phyloP scores from a whole-genome alignment of 2,113 vertebrate species.

The Rousettus leschenaultii region DNA sequence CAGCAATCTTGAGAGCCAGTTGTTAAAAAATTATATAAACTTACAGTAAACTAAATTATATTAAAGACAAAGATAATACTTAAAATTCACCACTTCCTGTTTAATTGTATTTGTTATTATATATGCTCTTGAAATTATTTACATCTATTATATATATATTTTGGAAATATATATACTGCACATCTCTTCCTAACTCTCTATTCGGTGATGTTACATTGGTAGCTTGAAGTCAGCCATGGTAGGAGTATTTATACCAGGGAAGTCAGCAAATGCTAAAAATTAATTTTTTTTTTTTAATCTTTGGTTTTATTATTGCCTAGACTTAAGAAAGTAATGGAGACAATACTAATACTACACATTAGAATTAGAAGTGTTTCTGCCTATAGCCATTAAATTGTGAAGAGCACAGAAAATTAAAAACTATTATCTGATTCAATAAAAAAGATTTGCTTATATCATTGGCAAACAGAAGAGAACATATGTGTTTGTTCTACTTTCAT shows the following conservation, averaged over 20 bases:
- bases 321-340: background rate
- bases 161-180: background rate
- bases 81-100: background rate
- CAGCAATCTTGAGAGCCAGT: background rate
- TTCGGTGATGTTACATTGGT: background rate
- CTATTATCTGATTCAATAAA: background rate
- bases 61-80: background rate
- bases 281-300: background rate
- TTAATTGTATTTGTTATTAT: background rate
- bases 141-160: background rate
- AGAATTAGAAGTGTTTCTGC: background rate
- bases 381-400: background rate
- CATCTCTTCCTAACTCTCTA: background rate
- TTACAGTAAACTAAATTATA: background rate
- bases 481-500: background rate
- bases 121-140: background rate
- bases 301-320: background rate
- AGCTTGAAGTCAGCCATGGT: background rate
- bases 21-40: constrained; percentile 4
- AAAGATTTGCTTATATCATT: background rate
- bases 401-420: background rate
- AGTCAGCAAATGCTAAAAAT: background rate
- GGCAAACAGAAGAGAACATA: background rate
- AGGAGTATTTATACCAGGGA: background rate
- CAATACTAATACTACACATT: background rate